These are phyloP conservation scores for Terrapene triunguis DNA, from an alignment of 2,113 vertebrate genomes.

Conservation along the genomic window DNA sequence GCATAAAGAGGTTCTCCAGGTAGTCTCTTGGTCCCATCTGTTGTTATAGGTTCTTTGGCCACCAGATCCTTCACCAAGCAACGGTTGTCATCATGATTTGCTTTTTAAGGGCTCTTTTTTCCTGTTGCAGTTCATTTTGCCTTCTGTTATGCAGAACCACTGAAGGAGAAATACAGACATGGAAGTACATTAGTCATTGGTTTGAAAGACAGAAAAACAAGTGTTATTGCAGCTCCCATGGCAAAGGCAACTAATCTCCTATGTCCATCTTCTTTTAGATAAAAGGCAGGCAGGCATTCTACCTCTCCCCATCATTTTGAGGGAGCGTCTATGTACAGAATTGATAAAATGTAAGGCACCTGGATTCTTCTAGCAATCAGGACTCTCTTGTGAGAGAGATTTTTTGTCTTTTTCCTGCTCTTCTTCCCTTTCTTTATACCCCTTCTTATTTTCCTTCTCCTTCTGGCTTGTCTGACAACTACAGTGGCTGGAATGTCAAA, in stretches of 20 bases:
- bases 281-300: not conserved
- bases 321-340: not conserved
- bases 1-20: not conserved
- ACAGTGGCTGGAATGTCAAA: not conserved
- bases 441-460: not conserved
- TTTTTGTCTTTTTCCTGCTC: not conserved
- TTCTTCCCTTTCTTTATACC: not conserved
- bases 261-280: not conserved
- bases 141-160: not conserved
- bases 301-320: not conserved
- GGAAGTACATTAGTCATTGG: not conserved
- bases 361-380: not conserved
- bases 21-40: not conserved
- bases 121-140: not conserved
- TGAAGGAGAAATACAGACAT: not conserved
- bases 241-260: not conserved
- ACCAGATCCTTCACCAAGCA: not conserved
- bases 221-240: not conserved
- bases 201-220: not conserved
- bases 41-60: not conserved
- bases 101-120: not conserved
- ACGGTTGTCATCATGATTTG: not conserved
- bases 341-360: not conserved
- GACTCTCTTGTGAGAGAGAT: not conserved
- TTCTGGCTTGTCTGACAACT: not conserved